phyloP scores from a whole-genome alignment of 37 sponge, comb jelly and placozoan genomes.

The Halisarca cf. caerulea region DNA sequence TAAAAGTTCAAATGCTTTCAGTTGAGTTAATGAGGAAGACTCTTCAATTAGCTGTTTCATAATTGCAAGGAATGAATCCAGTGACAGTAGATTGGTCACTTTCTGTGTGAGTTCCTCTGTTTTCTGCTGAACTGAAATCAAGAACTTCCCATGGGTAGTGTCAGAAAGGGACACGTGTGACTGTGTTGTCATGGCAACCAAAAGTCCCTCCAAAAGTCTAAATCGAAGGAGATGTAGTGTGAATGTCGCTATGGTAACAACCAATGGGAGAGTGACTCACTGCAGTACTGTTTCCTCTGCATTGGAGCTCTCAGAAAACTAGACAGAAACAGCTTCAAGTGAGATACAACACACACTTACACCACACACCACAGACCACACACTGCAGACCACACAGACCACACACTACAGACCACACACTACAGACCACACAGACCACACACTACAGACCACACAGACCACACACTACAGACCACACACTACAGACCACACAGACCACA shows the following conservation, averaged over 20 bases:
- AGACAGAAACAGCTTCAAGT: background rate
- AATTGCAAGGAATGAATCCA: conserved; percentile 44
- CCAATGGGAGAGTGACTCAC: background rate
- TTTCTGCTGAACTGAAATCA: conserved; percentile 24
- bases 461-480: no score
- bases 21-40: conserved; percentile 18
- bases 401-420: no score
- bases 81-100: conserved; percentile 47
- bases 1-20: conserved; percentile 46
- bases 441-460: no score
- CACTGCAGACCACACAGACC: no score
- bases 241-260: background rate
- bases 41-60: conserved; percentile 35
- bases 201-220: conserved; percentile 8
- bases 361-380: no score
- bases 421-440: no score
- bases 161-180: background rate
- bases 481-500: no score
- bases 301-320: background rate
- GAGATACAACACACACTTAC: no score
- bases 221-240: background rate
- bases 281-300: background rate
- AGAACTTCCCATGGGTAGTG: background rate
- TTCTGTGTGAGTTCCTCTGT: conserved; percentile 34
- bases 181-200: background rate